These are phyloP conservation scores for Schizotus pectinicornis DNA, from an alignment of 2,888 invertebrate species.

Conservation along the genomic window DNA sequence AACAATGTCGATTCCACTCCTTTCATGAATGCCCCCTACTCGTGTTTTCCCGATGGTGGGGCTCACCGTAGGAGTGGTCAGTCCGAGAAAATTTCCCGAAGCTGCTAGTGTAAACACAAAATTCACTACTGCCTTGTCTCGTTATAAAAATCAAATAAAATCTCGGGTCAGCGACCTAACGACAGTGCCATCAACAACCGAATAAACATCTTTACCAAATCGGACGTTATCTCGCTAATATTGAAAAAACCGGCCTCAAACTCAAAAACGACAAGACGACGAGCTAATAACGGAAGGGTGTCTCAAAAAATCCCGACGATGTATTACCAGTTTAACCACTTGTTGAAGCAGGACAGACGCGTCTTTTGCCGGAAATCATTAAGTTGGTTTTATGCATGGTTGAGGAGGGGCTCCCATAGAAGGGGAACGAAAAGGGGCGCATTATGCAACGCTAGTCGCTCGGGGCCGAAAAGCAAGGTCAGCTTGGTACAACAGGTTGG, in stretches of 20 bases:
- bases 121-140: too few relatives aligned
- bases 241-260: constrained; percentile 13
- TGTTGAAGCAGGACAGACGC: constrained; percentile 34
- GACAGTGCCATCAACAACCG: not conserved
- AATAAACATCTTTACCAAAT: not conserved
- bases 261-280: constrained; percentile 12
- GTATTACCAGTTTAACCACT: constrained; percentile 33
- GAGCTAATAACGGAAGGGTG: not conserved
- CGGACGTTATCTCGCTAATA: not conserved
- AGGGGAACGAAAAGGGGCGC: constrained; percentile 39
- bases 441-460: constrained; percentile 40
- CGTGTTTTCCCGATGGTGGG: too few relatives aligned
- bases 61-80: too few relatives aligned
- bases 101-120: too few relatives aligned
- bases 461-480: constrained; percentile 41
- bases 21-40: too few relatives aligned
- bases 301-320: not conserved
- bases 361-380: constrained; percentile 45
- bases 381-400: constrained; percentile 42
- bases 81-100: too few relatives aligned
- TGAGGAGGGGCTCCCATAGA: constrained; percentile 36
- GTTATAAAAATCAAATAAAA: too few relatives aligned
- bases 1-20: too few relatives aligned
- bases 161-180: too few relatives aligned
- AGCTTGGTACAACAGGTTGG: constrained; percentile 34